phyloP scores from a whole-genome alignment of 1,140 invertebrate species.

The Cryptotermes secundus region DNA sequence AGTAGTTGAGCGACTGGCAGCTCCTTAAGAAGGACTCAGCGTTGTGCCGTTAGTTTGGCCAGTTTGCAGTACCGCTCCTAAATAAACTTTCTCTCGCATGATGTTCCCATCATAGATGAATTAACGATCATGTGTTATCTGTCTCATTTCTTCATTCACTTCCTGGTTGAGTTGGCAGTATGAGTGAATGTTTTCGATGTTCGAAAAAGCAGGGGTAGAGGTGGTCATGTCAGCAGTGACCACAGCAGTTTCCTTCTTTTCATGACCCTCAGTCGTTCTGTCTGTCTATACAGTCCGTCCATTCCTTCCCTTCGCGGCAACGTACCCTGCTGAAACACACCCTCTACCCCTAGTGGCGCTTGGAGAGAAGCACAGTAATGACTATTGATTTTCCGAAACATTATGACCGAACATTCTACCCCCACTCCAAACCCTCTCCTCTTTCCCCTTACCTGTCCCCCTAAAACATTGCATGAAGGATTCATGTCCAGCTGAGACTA shows the following conservation, averaged over 20 bases:
- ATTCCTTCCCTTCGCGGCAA: background rate
- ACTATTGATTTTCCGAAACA: constrained; percentile 18
- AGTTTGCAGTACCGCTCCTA: too few species aligned
- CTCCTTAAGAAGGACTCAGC: too few species aligned
- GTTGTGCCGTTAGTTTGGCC: too few species aligned
- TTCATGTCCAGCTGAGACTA: background rate
- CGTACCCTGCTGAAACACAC: background rate
- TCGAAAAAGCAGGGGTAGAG: background rate
- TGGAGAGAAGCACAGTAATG: background rate
- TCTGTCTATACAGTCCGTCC: background rate
- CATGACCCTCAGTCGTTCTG: background rate
- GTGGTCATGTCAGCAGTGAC: background rate
- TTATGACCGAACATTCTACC: background rate
- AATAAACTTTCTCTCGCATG: too few species aligned
- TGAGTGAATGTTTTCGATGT: too few species aligned
- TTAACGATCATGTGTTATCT: too few species aligned
- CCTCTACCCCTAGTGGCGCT: background rate
- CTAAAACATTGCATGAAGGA: background rate
- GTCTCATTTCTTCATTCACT: too few species aligned
- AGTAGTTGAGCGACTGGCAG: too few species aligned
- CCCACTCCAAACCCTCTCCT: background rate
- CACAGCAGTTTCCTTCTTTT: background rate
- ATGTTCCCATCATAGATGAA: too few species aligned
- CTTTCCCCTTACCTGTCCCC: background rate
- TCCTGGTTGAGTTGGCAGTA: too few species aligned